Base-by-base conservation (phyloP, 2,797 vertebrate genomes). In the Staurois parvus region DNA sequence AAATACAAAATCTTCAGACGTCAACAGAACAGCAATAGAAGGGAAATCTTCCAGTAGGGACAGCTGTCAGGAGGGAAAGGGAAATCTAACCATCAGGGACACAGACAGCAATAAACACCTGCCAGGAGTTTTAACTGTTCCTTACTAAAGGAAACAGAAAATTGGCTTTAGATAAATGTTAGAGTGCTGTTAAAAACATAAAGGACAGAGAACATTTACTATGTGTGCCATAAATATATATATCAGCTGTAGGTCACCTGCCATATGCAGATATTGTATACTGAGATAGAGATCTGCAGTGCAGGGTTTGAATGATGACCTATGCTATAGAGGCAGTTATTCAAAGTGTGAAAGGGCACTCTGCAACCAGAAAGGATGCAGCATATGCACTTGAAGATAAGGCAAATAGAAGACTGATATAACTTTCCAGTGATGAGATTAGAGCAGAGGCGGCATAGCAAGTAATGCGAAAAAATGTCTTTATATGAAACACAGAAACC, bases 351-450 rank as follows among this genome's bases (percentile, higher is more conserved):
- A 70, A 70, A 70, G 68, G 64, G 32, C 21, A 34, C 68, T 70
- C 34, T 70, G 68, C 17, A 34, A 37, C 30, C 68, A 70, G 68
- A 70, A 70, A 34, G 68, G 68, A 70, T 70, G 68, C 32, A 34
- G 68, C 24, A 42, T 72, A 40, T 72, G 70, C 24, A n/a, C 70
- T 72, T 72, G 37, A 72, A 72, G 70, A 42, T 72, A 72, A 72
- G 34, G 34, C 11, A 12, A 42, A 72, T n/a, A n/a, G 37, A 72
- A 72, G 70, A 40, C 34, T n/a, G n/a, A 72, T 42, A n/a, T 72
- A 40, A 72, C 37, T 42, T 72, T 42, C 70, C 70, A 40, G 34
- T 42, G 37, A 72, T 42, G 34, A 72, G 34, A 42, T 72, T 42
- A 42, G 70, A 21, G 21, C 24, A 34, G 34, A 72, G 37, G 19